Percentiles rank a stretch among this genome's conserved stretches.
Evolutionary conservation across 2,888 invertebrate species (phyloP).

Genomic region (Troides aeacus): DNA sequence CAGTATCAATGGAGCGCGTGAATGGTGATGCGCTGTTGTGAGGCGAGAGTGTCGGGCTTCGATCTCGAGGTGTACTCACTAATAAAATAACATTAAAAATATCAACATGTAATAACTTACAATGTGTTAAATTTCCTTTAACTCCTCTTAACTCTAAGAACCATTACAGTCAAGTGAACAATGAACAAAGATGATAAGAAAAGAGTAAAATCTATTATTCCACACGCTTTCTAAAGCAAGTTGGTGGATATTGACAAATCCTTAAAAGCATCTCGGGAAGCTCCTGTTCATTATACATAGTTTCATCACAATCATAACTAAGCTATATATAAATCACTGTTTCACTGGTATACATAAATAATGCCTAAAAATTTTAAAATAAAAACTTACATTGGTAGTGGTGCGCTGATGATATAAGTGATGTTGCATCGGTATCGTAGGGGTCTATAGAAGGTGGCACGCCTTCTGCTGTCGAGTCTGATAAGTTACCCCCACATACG

Average conservation of each 20-base stretch:
- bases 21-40: slow-evolving; percentile 86
- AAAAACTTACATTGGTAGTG: slow-evolving; percentile 85
- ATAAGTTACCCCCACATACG: slow-evolving; percentile 89
- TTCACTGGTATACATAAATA: background rate
- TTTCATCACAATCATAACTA: too few relatives aligned
- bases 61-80: slow-evolving; percentile 90
- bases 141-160: background rate
- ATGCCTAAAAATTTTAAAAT: background rate
- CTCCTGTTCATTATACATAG: too few relatives aligned
- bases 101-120: background rate
- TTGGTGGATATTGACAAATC: too few relatives aligned
- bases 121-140: background rate
- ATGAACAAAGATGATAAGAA: too few relatives aligned
- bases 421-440: slow-evolving; percentile 85
- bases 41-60: slow-evolving; percentile 91
- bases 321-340: too few relatives aligned
- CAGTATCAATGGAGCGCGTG: slow-evolving; percentile 86
- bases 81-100: slow-evolving; percentile 44
- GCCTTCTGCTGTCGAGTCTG: slow-evolving; percentile 89
- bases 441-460: slow-evolving; percentile 83
- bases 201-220: too few relatives aligned
- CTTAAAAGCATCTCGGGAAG: too few relatives aligned
- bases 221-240: too few relatives aligned
- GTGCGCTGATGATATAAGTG: slow-evolving; percentile 85
- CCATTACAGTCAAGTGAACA: too few relatives aligned